A percentile compares a stretch with the other conserved stretches of the same genome.
These are phyloP conservation scores for Cardiocondyla obscurior DNA, from an alignment of 1,140 invertebrate species.

Conservation along the genomic window DNA sequence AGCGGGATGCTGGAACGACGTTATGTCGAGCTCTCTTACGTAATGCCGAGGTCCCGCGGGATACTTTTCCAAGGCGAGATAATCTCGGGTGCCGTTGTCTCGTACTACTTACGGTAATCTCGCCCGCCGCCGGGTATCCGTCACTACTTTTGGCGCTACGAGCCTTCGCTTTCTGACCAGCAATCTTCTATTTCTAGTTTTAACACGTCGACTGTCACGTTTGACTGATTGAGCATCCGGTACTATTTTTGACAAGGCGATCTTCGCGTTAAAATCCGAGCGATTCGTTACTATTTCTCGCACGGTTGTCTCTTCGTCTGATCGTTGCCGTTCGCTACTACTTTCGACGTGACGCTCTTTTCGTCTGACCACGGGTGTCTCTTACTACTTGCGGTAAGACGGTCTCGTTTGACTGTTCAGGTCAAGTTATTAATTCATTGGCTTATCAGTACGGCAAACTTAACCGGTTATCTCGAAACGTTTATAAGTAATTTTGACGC, in stretches of 20 bases:
- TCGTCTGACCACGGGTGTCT: background rate
- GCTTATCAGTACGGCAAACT: background rate
- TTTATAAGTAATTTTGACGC: background rate
- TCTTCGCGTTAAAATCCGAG: background rate
- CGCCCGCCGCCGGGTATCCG: background rate
- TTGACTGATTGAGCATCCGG: background rate
- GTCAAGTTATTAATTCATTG: background rate
- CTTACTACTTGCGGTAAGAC: background rate
- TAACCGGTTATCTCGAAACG: background rate
- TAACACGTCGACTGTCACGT: background rate
- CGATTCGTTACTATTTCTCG: background rate
- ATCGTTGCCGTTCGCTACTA: background rate
- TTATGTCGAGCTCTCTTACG: conserved; percentile 44
- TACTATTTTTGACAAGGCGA: background rate
- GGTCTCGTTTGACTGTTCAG: background rate
- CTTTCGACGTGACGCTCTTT: background rate
- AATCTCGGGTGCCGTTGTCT: background rate
- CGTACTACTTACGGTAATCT: conserved; percentile 18
- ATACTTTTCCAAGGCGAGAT: conserved; percentile 1
- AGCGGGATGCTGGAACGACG: conserved; percentile 23
- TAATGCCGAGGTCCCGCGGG: conserved; percentile 29
- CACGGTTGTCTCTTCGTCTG: background rate
- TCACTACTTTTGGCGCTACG: background rate
- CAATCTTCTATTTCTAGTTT: background rate
- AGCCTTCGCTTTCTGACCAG: background rate